These are phyloP conservation scores for Molorchus minor DNA, from an alignment of 2,888 invertebrate genomes.

Conservation along the genomic window DNA sequence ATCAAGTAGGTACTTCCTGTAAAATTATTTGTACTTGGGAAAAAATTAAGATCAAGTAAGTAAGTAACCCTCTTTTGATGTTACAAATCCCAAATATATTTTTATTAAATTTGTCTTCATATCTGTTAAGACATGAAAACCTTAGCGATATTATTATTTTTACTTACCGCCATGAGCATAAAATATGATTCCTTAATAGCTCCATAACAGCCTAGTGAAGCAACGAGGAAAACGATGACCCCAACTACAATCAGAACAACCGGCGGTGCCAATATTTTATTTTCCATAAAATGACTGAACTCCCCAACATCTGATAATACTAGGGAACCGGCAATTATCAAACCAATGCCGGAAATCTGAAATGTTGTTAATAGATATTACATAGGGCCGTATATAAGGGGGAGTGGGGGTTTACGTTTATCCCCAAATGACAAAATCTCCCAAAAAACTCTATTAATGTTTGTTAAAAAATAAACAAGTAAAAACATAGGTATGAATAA, in stretches of 20 bases:
- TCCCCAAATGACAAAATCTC: no score
- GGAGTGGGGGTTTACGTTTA: neutral
- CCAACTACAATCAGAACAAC: constrained; percentile 87
- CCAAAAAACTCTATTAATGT: no score
- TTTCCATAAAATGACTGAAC: constrained; percentile 80
- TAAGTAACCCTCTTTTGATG: neutral
- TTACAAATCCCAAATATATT: neutral
- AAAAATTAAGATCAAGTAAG: neutral
- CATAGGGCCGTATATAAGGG: no score
- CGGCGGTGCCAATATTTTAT: constrained; percentile 82
- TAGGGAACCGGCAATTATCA: constrained; percentile 78
- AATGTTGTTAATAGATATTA: constrained; percentile 20
- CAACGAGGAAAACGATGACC: constrained; percentile 84
- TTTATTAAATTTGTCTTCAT: neutral
- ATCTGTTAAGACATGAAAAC: neutral
- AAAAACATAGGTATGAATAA: no score
- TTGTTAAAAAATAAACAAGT: no score
- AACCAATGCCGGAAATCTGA: constrained; percentile 69
- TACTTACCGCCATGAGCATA: constrained; percentile 83
- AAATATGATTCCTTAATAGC: constrained; percentile 89
- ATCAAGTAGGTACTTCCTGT: neutral
- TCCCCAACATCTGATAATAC: constrained; percentile 78
- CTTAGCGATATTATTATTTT: neutral
- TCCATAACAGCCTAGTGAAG: constrained; percentile 91
- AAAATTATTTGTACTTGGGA: neutral